These are phyloP conservation scores for Bradypodion pumilum DNA, from an alignment of 2,797 vertebrate species.

Conservation along the genomic window DNA sequence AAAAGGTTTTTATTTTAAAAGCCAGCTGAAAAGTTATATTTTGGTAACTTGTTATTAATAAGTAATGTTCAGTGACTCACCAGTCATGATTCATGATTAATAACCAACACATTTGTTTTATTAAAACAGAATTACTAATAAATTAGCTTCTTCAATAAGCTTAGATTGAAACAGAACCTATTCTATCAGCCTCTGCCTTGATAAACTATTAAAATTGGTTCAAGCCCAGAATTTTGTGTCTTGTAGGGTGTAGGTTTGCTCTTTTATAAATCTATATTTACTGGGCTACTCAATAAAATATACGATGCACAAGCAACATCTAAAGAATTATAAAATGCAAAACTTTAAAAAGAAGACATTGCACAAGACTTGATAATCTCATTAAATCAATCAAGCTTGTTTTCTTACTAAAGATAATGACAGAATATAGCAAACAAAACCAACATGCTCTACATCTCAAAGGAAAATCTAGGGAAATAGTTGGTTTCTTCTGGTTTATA, in stretches of 20 bases:
- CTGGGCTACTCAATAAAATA: constrained; percentile 20
- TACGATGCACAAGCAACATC: constrained; percentile 19
- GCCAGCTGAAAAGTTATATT: not conserved
- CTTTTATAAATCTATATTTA: constrained; percentile 6
- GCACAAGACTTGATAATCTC: constrained; percentile 4
- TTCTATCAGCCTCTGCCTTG: constrained; percentile 11
- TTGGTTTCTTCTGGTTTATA: not conserved
- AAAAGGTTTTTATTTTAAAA: not conserved
- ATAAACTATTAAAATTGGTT: not conserved
- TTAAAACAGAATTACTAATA: no score
- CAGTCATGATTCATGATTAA: not conserved
- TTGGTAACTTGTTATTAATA: not conserved
- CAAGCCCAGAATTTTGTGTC: constrained; percentile 12
- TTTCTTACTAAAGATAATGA: not conserved
- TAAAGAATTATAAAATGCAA: constrained; percentile 47
- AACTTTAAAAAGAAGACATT: constrained; percentile 24
- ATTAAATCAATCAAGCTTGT: constrained; percentile 15
- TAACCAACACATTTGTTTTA: not conserved
- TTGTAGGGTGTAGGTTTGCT: not conserved
- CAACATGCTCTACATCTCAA: constrained; percentile 18
- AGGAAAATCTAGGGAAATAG: not conserved
- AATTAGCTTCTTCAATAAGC: not conserved
- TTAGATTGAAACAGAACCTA: not conserved
- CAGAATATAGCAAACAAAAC: constrained; percentile 15
- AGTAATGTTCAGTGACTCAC: not conserved